Evolutionary conservation across 2,113 vertebrate genomes (phyloP), one percentile per base, ranked within the genome.

Genomic region (Camelus bactrianus): DNA sequence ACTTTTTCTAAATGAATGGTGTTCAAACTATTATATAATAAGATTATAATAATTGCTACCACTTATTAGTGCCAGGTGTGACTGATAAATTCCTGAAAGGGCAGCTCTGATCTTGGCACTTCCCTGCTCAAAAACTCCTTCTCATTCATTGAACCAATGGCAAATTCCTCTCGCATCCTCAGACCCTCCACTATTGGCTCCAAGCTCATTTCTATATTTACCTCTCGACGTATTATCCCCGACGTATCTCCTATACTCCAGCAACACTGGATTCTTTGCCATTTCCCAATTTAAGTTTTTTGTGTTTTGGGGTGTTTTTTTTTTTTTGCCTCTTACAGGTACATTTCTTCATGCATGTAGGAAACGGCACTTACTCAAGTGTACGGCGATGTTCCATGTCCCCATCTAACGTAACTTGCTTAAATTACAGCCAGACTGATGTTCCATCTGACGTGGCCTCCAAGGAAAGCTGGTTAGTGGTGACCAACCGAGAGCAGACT

Each of bases 321-420:
- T 12, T 72, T 58, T 1, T 60, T 72, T 67, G 17, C 35, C 6
- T 19, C 50, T 80, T 89, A 75, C 28, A 95, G 35, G 30, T 20
- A 60, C 14, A 38, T 93, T 94, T 97, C 97, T 91, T 95, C 76
- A 80, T 42, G 30, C 50, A 72, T 0, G 3, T 32, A 58, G 83
- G 12, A 65, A 46, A n/a, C 0, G 28, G 22, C 32, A 38, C 28
- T 58, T 9, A 60, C 50, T 5, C 16, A 50, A 52, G 24, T 14
- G 26, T 8, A 89, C 26, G 69, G 46, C 0, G 8, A 73, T 0
- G 46, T 5, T 56, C n/a, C 17, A 3, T 13, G 65, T 42, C 20
- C 60, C 73, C 50, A 50, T 24, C 26, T 58, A 54, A 82, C 4
- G 67, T 20, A 13, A 67, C 48, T 28, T 89, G 65, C 73, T 75